phyloP scores from a whole-genome alignment of 2,888 invertebrate genomes.

The Folsomia manolachei region DNA sequence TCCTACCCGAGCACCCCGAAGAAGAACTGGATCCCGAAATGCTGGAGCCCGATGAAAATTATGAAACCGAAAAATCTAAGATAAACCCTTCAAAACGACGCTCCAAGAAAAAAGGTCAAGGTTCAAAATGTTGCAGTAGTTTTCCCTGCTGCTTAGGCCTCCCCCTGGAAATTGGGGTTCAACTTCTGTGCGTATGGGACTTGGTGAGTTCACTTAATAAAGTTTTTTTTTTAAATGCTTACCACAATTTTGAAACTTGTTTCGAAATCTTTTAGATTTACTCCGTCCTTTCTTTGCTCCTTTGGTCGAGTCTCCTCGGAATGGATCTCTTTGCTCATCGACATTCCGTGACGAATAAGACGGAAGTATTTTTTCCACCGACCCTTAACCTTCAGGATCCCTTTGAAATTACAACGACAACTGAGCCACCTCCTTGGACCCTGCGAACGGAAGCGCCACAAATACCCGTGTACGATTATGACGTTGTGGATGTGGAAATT shows the following conservation, averaged over 20 bases:
- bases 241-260: no score
- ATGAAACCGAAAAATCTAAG: no score
- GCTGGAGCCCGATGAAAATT: no score
- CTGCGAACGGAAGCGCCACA: background rate
- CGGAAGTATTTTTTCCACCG: background rate
- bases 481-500: background rate
- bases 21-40: no score
- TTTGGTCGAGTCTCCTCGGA: background rate
- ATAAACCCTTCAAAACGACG: background rate
- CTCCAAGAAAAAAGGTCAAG: background rate
- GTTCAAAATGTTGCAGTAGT: background rate
- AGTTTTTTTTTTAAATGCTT: background rate
- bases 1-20: no score
- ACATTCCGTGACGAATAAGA: background rate
- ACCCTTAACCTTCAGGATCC: background rate
- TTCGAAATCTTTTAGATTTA: background rate
- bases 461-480: background rate
- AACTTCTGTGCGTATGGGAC: background rate
- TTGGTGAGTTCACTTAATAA: background rate
- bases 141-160: background rate
- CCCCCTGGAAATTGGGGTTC: conserved; percentile 1
- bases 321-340: background rate
- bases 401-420: background rate
- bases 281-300: background rate
- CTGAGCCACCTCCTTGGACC: background rate